Base-by-base conservation (phyloP, 2,797 vertebrate genomes). In the Hypotaenidia okinawae region DNA sequence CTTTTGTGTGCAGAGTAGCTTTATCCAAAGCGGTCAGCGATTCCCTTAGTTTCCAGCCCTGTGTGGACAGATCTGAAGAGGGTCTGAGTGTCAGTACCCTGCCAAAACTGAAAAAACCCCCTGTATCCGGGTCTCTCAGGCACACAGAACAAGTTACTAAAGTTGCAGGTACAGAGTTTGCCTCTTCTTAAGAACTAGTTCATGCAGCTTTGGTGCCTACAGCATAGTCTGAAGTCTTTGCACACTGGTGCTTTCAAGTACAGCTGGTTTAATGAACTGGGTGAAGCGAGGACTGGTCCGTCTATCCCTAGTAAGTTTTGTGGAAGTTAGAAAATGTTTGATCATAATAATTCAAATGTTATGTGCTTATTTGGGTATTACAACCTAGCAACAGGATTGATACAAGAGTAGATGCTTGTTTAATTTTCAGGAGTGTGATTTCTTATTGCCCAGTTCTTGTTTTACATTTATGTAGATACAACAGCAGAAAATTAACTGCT, bases 391-490 rank as follows among this genome's bases (percentile, higher is more conserved):
- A 86, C 18, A 41, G 33, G 37, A 45, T 2, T 62, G 66, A 51
- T 72, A 82, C 28, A 85, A 55, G n/a, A 80, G 12, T 30, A 83
- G 68, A 57, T 78, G 61, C 62, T 67, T 83, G 54, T 92, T 87
- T 80, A 74, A 30, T 87, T 94, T 92, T 94, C 69, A 77, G 62
- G 75, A 74, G 19, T 33, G 5, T 76, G 90, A 66, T 69, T 95
- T 85, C 35, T 89, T n/a, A 15, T 80, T 92, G 62, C 58, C 17
- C 33, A 64, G 54, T 35, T 83, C n/a, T 23, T 51, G 21, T 61
- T 93, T 64, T 92, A 30, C 10, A 16, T 61, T 68, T 80, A 23
- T 67, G 28, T 64, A 51, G n/a, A 8, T 57, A 33, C 12, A 92
- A 30, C 13, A 91, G 58, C 32, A 75, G 73, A 54, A 84, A 78